Evolutionary conservation across 1,140 invertebrate species (phyloP).

Genomic region (Apis cerana): DNA sequence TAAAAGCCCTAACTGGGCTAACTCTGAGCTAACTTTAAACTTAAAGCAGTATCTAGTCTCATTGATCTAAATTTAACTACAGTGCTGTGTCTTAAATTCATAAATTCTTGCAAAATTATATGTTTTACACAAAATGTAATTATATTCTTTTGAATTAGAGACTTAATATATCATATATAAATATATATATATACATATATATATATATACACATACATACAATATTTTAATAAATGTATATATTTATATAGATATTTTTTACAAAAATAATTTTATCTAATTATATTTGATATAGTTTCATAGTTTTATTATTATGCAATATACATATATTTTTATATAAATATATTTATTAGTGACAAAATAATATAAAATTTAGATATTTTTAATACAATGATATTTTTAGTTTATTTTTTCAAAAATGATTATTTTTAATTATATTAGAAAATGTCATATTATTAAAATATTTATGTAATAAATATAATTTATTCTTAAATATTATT

Average conservation of each 20-base stretch:
- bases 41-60: conserved; percentile 77
- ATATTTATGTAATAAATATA: background rate
- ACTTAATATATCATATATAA: background rate
- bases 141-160: background rate
- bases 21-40: conserved; percentile 80
- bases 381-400: background rate
- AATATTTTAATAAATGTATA: background rate
- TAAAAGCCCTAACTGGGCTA: conserved; percentile 75
- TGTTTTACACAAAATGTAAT: conserved; percentile 47
- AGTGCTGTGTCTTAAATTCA: conserved; percentile 71
- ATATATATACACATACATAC: background rate
- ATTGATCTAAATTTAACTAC: conserved; percentile 77
- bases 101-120: conserved; percentile 69
- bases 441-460: background rate
- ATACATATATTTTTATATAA: background rate
- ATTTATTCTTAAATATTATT: background rate
- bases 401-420: background rate
- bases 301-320: background rate
- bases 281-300: background rate
- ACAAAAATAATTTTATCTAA: conserved; percentile 10
- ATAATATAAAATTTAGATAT: background rate
- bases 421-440: background rate
- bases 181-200: background rate
- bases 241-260: background rate
- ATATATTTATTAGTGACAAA: background rate